Evolutionary conservation across 2,797 vertebrate genomes (phyloP).

Genomic region (Neosilurus hyrtlii): DNA sequence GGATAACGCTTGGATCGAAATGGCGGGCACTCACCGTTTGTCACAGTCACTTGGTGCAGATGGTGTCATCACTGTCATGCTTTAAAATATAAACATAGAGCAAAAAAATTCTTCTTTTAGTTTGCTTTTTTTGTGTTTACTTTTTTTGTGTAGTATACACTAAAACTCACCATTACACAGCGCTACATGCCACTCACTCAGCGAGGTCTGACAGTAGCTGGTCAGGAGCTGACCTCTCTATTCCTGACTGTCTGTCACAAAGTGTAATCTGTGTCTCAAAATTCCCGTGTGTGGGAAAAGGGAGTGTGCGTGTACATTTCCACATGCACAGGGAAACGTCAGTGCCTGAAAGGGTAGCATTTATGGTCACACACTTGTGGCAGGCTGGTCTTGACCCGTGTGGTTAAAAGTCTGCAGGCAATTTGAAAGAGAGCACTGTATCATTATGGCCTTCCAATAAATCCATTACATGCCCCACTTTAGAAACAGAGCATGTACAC

Average conservation of each 20-base stretch:
- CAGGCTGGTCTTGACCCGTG: constrained; percentile 35
- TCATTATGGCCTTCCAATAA: constrained; percentile 50
- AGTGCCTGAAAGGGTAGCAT: constrained; percentile 33
- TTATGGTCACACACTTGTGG: constrained; percentile 41
- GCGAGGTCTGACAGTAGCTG: constrained; percentile 24
- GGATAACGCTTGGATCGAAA: too few species aligned
- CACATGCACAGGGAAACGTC: constrained; percentile 18
- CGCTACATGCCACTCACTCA: too few species aligned
- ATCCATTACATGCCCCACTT: constrained; percentile 46
- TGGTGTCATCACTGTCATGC: too few species aligned
- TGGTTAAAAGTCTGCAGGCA: constrained; percentile 36
- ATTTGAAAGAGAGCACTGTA: constrained; percentile 40
- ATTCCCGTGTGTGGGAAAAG: constrained; percentile 23
- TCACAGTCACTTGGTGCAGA: too few species aligned
- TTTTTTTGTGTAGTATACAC: too few species aligned
- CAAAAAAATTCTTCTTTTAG: too few species aligned
- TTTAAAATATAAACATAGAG: too few species aligned
- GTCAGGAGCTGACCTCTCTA: constrained; percentile 43
- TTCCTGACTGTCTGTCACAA: constrained; percentile 41
- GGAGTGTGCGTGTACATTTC: constrained; percentile 34
- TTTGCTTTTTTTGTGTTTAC: too few species aligned
- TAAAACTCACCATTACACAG: too few species aligned
- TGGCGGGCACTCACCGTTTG: too few species aligned
- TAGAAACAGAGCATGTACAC: constrained; percentile 36
- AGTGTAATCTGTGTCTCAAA: constrained; percentile 42